A percentile compares a stretch with the other conserved stretches of the same genome.
These are phyloP conservation scores for Tenualosa thibaudeaui DNA, from an alignment of 2,797 vertebrate species.

Conservation along the genomic window DNA sequence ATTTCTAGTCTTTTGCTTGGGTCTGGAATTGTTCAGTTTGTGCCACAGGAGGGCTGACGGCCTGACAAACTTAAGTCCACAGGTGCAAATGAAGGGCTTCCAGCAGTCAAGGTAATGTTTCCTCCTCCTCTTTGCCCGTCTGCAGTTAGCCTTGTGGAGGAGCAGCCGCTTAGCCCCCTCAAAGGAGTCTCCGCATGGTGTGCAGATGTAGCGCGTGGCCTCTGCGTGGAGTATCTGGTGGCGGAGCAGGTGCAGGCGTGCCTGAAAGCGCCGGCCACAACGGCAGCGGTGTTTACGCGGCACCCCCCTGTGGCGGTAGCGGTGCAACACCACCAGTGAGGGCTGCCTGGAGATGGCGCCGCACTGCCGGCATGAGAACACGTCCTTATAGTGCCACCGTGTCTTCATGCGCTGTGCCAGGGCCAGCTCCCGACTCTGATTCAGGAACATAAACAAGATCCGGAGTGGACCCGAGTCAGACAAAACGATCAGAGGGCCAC, in stretches of 20 bases:
- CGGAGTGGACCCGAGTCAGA: conserved; percentile 35
- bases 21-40: conserved; percentile 60
- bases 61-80: conserved; percentile 69
- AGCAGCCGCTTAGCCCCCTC: conserved; percentile 71
- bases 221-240: conserved; percentile 79
- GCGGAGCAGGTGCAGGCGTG: conserved; percentile 74
- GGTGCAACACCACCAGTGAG: conserved; percentile 71
- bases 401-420: conserved; percentile 50
- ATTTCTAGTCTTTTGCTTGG: conserved; percentile 9
- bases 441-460: conserved; percentile 50
- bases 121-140: background rate
- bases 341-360: conserved; percentile 70
- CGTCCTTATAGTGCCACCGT: conserved; percentile 66
- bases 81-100: conserved; percentile 66
- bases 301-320: conserved; percentile 71
- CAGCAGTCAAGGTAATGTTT: conserved; percentile 58
- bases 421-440: conserved; percentile 48
- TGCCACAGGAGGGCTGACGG: conserved; percentile 78
- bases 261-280: conserved; percentile 74
- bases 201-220: conserved; percentile 74
- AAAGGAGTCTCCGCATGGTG: conserved; percentile 76
- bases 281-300: conserved; percentile 62
- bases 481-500: background rate
- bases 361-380: conserved; percentile 74
- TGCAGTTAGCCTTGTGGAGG: conserved; percentile 60